Evolutionary conservation across 1,140 invertebrate genomes (phyloP).

Genomic region (Drosophila kurseongensis): DNA sequence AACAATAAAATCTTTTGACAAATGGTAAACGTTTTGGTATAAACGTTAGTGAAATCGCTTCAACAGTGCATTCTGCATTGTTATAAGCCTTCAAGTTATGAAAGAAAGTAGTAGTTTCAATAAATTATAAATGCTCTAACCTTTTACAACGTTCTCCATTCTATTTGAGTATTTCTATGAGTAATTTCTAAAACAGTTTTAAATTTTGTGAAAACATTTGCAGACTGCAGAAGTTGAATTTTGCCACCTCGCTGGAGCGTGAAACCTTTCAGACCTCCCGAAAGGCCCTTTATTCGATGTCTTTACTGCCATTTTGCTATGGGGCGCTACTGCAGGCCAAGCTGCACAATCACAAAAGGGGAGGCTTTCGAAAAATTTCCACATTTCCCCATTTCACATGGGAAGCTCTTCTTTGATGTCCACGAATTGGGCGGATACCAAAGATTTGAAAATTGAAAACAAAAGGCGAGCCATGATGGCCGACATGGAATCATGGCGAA

Average conservation of each 20-base stretch:
- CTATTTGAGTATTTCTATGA: too few relatives aligned
- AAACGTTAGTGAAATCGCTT: too few relatives aligned
- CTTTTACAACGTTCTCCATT: too few relatives aligned
- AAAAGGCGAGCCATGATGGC: conserved; percentile 22
- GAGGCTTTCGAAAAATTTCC: conserved; percentile 45
- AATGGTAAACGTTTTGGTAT: too few relatives aligned
- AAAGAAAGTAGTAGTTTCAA: neutral
- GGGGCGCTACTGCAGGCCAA: conserved; percentile 40
- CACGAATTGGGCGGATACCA: conserved; percentile 68
- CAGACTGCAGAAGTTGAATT: conserved; percentile 45
- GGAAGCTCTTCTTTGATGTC: conserved; percentile 60
- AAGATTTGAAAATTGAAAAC: conserved; percentile 9
- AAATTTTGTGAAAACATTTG: neutral
- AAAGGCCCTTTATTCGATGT: conserved; percentile 34
- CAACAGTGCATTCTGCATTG: too few relatives aligned
- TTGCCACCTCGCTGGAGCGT: conserved; percentile 48
- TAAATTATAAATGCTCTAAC: neutral
- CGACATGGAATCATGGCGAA: conserved; percentile 59
- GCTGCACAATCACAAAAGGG: conserved; percentile 74
- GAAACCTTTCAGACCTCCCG: conserved; percentile 44
- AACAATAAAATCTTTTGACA: too few relatives aligned
- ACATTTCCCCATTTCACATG: conserved; percentile 64
- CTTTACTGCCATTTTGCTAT: conserved; percentile 9
- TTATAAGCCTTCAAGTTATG: too few relatives aligned
- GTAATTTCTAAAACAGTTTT: too few relatives aligned